A percentile compares a stretch with the other conserved stretches of the same genome.
Evolutionary conservation across 2,888 invertebrate genomes (phyloP).

Genomic region (Bruchidius siliquastri): DNA sequence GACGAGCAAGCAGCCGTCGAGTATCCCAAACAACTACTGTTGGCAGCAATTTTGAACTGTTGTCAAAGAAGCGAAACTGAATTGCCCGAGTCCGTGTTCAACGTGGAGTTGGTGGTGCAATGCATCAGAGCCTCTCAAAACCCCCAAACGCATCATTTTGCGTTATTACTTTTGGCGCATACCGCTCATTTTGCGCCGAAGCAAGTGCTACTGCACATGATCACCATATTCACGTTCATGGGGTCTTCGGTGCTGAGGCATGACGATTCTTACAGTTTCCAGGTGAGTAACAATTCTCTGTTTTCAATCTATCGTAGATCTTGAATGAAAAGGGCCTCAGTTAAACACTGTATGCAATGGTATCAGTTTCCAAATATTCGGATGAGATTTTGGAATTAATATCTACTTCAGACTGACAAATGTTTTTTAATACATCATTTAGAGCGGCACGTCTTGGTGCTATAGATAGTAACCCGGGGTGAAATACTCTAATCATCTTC

Average conservation of each 20-base stretch:
- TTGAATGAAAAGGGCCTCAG: too few relatives aligned
- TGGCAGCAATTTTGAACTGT: slow-evolving; percentile 71
- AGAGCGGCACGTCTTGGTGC: too few relatives aligned
- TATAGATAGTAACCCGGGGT: too few relatives aligned
- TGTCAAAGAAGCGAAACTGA: slow-evolving; percentile 58
- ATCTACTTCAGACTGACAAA: too few relatives aligned
- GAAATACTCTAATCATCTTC: too few relatives aligned
- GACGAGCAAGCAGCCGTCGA: slow-evolving; percentile 80
- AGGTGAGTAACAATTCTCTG: slow-evolving; percentile 47
- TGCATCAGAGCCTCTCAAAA: slow-evolving; percentile 87
- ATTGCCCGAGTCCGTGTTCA: slow-evolving; percentile 51
- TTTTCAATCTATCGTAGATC: too few relatives aligned
- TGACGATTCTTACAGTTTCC: slow-evolving; percentile 93
- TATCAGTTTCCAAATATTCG: too few relatives aligned
- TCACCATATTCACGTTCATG: slow-evolving; percentile 97
- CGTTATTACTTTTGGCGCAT: slow-evolving; percentile 75
- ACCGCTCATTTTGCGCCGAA: slow-evolving; percentile 75
- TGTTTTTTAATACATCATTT: too few relatives aligned
- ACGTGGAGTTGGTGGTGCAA: slow-evolving; percentile 77
- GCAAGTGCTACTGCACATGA: slow-evolving; percentile 86
- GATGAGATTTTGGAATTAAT: too few relatives aligned
- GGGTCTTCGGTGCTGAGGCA: slow-evolving; percentile 88
- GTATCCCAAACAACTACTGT: slow-evolving; percentile 81
- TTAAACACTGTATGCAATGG: too few relatives aligned
- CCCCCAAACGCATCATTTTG: slow-evolving; percentile 94